Percentiles rank a stretch among this genome's conserved stretches.
Evolutionary conservation across 2,888 invertebrate genomes (phyloP).

Genomic region (Argyresthia albistria): DNA sequence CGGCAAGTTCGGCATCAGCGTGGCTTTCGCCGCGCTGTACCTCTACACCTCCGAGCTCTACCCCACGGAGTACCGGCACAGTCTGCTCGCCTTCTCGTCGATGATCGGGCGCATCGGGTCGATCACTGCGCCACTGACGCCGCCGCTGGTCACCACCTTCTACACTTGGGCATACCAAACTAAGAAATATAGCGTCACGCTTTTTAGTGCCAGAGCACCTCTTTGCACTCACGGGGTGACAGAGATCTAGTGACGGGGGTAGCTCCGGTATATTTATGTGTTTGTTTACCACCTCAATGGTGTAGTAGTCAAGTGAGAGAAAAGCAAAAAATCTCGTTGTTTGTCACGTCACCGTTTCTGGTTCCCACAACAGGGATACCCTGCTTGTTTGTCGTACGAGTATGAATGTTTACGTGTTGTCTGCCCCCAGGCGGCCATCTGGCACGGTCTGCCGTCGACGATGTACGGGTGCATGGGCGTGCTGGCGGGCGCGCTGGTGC

Average conservation of each 20-base stretch:
- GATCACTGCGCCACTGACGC: background rate
- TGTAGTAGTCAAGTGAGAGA: no score
- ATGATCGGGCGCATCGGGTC: slow-evolving; percentile 69
- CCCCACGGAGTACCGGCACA: slow-evolving; percentile 79
- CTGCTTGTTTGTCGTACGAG: no score
- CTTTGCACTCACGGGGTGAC: no score
- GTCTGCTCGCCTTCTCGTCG: slow-evolving; percentile 77
- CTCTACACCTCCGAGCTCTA: slow-evolving; percentile 80
- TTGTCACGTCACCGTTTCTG: no score
- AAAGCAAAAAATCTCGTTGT: no score
- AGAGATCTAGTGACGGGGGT: no score
- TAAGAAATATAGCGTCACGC: no score
- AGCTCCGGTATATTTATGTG: no score
- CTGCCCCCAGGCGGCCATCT: slow-evolving; percentile 35
- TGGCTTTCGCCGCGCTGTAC: slow-evolving; percentile 76
- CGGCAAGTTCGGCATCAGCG: slow-evolving; percentile 77
- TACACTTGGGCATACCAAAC: background rate
- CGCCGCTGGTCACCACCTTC: background rate
- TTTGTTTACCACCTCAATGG: no score
- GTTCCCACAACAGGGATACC: no score
- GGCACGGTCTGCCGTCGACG: slow-evolving; percentile 58
- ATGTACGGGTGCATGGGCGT: slow-evolving; percentile 69
- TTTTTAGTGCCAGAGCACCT: no score
- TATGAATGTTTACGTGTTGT: no score
- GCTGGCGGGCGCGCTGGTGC: slow-evolving; percentile 64